Percentiles rank a stretch among this genome's conserved stretches.
Evolutionary conservation across 2,888 invertebrate species (phyloP).

Genomic region (Strigamia maritima): DNA sequence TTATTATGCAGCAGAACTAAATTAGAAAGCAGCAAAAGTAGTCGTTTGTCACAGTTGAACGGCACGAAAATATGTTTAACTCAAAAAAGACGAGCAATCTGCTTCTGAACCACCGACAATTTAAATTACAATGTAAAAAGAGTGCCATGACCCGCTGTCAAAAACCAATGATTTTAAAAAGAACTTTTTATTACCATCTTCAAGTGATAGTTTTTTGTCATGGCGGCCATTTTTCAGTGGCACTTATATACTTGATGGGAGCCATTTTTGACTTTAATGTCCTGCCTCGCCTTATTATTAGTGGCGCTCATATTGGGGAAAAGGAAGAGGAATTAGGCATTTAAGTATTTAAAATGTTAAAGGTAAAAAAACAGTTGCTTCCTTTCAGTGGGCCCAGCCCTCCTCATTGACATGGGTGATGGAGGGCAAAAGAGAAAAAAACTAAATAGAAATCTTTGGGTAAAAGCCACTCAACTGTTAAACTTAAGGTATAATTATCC

Average conservation of each 20-base stretch:
- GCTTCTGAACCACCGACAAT: neutral
- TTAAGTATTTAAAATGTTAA: neutral
- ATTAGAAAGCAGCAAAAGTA: neutral
- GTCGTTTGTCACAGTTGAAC: neutral
- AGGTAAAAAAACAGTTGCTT: constrained; percentile 14
- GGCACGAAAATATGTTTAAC: neutral
- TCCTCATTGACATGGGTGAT: constrained; percentile 24
- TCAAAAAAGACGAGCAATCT: neutral
- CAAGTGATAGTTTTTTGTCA: neutral
- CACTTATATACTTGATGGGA: neutral
- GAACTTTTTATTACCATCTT: neutral
- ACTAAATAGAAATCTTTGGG: constrained; percentile 13
- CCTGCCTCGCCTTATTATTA: neutral
- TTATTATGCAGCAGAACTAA: neutral
- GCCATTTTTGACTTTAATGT: constrained; percentile 7
- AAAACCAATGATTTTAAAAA: neutral
- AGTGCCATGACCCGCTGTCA: neutral
- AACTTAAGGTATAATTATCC: constrained; percentile 32
- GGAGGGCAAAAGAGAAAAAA: constrained; percentile 3
- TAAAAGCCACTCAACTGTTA: constrained; percentile 26
- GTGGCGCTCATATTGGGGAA: neutral
- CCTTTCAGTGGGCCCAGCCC: neutral
- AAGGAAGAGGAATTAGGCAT: constrained; percentile 11
- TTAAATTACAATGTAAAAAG: neutral
- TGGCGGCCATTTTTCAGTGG: neutral